Percentiles rank a stretch among this genome's conserved stretches.
Conservation (phyloP, 2,113 vertebrate species). For the Andinoacara biseriatus region DNA sequence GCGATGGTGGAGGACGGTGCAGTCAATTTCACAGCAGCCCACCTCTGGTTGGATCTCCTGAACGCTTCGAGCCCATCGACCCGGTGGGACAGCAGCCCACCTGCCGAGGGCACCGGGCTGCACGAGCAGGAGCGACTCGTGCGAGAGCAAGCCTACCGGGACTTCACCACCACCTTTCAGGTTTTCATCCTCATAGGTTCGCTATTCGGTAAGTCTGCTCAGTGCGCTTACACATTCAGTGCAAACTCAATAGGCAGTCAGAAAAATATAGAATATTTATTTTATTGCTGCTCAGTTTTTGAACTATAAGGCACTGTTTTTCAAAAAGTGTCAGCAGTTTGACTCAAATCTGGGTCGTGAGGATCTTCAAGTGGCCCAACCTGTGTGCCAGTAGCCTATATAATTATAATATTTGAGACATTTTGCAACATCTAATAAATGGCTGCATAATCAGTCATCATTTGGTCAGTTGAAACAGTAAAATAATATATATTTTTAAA, state of each 20-base stretch:
- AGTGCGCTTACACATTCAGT: background rate
- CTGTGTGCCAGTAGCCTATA: background rate
- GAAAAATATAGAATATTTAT: background rate
- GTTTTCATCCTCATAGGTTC: slow-evolving; percentile 91
- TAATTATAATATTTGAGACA: background rate
- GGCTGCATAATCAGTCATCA: background rate
- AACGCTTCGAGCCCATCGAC: slow-evolving; percentile 77
- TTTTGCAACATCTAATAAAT: background rate
- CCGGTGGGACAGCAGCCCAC: slow-evolving; percentile 75
- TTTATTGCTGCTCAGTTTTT: background rate
- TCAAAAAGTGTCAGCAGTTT: background rate
- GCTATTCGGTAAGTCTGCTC: slow-evolving; percentile 85
- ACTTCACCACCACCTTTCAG: slow-evolving; percentile 89
- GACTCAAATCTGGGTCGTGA: background rate
- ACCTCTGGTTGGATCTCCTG: slow-evolving; percentile 65
- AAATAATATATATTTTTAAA: background rate
- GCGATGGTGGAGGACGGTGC: slow-evolving; percentile 74
- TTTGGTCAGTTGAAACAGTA: background rate
- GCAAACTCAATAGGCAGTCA: background rate
- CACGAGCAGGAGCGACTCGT: slow-evolving; percentile 57
- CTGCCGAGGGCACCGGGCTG: slow-evolving; percentile 50
- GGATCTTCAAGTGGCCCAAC: background rate
- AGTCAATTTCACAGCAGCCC: slow-evolving; percentile 66
- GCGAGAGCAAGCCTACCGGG: slow-evolving; percentile 86
- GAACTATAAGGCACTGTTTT: background rate